Evolutionary conservation across 30 jellyfish, hydroid and myxozoan genomes (phyloP).

Genomic region (Aurelia coerulea): DNA sequence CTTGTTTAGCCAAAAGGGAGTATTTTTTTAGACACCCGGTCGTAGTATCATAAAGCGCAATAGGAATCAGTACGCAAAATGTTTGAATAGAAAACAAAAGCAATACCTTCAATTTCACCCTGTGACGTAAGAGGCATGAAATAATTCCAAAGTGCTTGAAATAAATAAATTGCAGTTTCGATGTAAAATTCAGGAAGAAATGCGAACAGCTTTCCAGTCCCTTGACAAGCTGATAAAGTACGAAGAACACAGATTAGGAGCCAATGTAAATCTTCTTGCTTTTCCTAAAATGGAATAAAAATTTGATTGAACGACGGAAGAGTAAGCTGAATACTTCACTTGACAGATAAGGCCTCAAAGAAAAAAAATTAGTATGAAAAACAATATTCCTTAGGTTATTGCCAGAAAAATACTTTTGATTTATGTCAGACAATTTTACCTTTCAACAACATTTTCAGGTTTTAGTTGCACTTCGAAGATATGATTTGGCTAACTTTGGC

Average conservation of each 20-base stretch:
- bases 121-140: slow-evolving; percentile 86
- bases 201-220: slow-evolving; percentile 77
- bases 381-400: background rate
- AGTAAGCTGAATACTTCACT: no score
- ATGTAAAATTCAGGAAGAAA: slow-evolving; percentile 89
- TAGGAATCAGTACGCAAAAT: background rate
- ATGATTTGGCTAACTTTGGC: background rate
- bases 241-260: slow-evolving; percentile 62
- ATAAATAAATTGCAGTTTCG: slow-evolving; percentile 83
- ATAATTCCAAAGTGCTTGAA: slow-evolving; percentile 93
- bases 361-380: no score
- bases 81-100: background rate
- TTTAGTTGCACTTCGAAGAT: background rate
- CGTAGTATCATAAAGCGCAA: no score
- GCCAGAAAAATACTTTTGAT: background rate
- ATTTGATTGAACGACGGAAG: background rate
- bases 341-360: background rate
- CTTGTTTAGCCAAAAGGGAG: no score
- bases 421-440: background rate
- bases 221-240: slow-evolving; percentile 61
- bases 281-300: slow-evolving; percentile 50
- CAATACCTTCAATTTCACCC: slow-evolving; percentile 6
- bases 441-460: background rate
- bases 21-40: no score
- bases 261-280: slow-evolving; percentile 95